phyloP scores from a whole-genome alignment of 1,140 invertebrate genomes.

The Lasioglossum baleicum region DNA sequence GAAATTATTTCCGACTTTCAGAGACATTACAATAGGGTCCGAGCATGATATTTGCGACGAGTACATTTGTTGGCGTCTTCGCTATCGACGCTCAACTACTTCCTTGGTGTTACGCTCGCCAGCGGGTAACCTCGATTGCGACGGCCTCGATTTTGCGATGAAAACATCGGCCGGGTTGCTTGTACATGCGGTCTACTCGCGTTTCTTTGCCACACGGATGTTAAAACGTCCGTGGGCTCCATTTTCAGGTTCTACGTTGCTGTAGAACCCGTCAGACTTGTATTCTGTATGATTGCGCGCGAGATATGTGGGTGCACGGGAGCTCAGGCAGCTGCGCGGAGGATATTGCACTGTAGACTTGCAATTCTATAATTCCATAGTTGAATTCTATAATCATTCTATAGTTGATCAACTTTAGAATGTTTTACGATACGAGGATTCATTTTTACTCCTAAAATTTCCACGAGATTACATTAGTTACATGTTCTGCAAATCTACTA shows the following conservation, averaged over 20 bases:
- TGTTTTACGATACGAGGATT: too few relatives aligned
- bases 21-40: not conserved
- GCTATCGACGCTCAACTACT: constrained; percentile 30
- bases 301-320: too few relatives aligned
- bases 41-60: constrained; percentile 11
- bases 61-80: constrained; percentile 30
- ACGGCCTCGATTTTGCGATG: constrained; percentile 28
- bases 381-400: too few relatives aligned
- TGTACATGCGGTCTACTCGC: not conserved
- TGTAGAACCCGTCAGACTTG: not conserved
- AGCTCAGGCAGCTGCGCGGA: too few relatives aligned
- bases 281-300: not conserved
- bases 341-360: too few relatives aligned
- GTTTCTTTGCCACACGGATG: not conserved
- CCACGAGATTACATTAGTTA: too few relatives aligned
- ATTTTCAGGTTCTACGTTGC: not conserved
- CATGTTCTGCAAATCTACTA: too few relatives aligned
- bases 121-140: constrained; percentile 20
- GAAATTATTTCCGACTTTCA: too few relatives aligned
- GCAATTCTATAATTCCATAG: too few relatives aligned
- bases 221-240: not conserved
- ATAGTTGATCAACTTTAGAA: too few relatives aligned
- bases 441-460: too few relatives aligned
- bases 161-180: constrained; percentile 24
- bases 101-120: constrained; percentile 30